These are phyloP conservation scores for Eueremaeus valkanovi DNA, from an alignment of 2,888 invertebrate genomes.

Conservation along the genomic window DNA sequence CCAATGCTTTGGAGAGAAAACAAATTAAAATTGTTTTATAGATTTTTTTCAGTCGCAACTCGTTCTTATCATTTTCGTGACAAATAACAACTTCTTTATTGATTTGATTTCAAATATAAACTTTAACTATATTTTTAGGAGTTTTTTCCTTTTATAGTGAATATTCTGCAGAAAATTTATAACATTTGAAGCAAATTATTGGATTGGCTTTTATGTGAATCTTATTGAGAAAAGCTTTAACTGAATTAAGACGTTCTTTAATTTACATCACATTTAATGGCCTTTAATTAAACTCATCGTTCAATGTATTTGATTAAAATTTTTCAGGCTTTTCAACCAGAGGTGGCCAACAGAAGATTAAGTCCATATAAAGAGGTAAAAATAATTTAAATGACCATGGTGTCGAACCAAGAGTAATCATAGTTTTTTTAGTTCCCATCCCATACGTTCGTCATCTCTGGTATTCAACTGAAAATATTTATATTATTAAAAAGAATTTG, in stretches of 20 bases:
- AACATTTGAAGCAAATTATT: background rate
- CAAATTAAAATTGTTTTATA: constrained; percentile 19
- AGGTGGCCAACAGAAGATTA: too few relatives aligned
- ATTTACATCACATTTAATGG: background rate
- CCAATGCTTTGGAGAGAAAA: background rate
- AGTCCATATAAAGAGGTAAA: too few relatives aligned
- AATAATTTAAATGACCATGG: too few relatives aligned
- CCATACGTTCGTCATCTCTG: too few relatives aligned
- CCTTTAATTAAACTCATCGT: constrained; percentile 7
- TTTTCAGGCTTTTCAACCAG: too few relatives aligned
- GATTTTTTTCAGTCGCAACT: background rate
- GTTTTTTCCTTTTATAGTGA: too few relatives aligned
- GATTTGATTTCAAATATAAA: background rate
- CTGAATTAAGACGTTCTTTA: background rate
- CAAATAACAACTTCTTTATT: constrained; percentile 30
- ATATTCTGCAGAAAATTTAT: background rate
- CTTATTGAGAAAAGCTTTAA: background rate
- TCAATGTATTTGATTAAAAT: background rate
- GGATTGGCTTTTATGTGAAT: background rate
- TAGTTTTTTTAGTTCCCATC: too few relatives aligned
- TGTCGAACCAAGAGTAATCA: too few relatives aligned
- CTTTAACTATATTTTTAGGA: too few relatives aligned
- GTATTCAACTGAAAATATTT: too few relatives aligned
- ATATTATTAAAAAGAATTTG: too few relatives aligned
- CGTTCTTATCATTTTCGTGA: constrained; percentile 9